A percentile compares a stretch with the other conserved stretches of the same genome.
phyloP scores from a whole-genome alignment of 2,113 vertebrate genomes.

The Daubentonia madagascariensis region DNA sequence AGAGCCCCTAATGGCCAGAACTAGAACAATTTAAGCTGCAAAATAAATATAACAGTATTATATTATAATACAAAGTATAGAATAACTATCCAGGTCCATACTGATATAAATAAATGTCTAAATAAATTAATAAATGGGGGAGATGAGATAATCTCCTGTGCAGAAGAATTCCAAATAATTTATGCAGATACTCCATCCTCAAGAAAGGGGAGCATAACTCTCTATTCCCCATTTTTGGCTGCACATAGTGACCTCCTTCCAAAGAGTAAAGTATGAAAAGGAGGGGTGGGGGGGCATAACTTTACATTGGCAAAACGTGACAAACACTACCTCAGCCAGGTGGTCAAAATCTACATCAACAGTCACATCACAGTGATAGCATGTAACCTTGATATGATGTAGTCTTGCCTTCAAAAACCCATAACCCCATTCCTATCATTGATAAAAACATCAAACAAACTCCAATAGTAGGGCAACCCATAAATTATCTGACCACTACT shows the following conservation, averaged over 20 bases:
- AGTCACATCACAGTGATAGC: background rate
- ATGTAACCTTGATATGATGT: background rate
- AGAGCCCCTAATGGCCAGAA: background rate
- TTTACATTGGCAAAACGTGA: background rate
- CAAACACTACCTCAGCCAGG: background rate
- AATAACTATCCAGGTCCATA: background rate
- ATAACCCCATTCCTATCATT: background rate
- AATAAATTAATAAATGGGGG: background rate
- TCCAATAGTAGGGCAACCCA: background rate
- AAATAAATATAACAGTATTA: slow-evolving; percentile 14
- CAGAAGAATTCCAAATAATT: background rate
- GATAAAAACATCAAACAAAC: slow-evolving; percentile 9
- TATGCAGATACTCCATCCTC: background rate
- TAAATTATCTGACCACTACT: background rate
- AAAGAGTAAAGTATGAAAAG: background rate
- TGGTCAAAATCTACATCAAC: background rate
- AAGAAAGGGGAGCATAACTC: background rate
- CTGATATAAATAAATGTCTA: background rate
- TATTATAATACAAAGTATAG: background rate
- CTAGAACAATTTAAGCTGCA: background rate
- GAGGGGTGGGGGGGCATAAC: background rate
- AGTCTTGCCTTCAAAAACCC: background rate
- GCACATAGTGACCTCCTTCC: background rate
- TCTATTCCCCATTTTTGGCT: background rate
- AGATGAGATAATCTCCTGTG: background rate